Evolutionary conservation across 2,797 vertebrate genomes (phyloP), one percentile per base, ranked within the genome.

Genomic region (Tadarida brasiliensis): DNA sequence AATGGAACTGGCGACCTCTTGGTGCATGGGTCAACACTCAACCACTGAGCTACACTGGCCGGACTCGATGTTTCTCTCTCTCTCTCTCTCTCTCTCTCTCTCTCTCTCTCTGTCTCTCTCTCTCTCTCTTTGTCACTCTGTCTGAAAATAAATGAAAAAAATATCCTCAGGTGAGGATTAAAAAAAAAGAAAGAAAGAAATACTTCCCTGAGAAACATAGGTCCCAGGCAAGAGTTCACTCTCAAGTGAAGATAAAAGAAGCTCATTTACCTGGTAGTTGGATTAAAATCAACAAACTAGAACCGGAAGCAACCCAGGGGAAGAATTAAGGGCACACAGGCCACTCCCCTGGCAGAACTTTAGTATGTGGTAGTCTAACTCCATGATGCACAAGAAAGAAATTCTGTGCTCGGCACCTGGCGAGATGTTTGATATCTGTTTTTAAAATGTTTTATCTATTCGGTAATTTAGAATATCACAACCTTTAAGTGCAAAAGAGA

Each of bases 401-500:
- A 16, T 90, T 83, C 51, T 80, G 0, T 84, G 28, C 35, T 51
- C 7, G 16, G 16, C 44, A 73, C 14, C 86, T 80, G 19, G 77
- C 30, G 76, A 92, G 80, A 35, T 83, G 11, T 77, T 89, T 0
- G 2, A 0, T 63, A 15, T 67, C 54, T 47, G 3, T 78, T 82
- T 82, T 90, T 26, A 26, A 94, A 74, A 61, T n/a, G 6, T 90
- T 57, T 57, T 35, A 22, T 76, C 19, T 77, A 3, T 44, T 77
- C 28, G 28, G 8, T 90, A 87, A 35, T 90, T 80, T 91, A 81
- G 26, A 73, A 85, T 24, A n/a, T 22, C 76, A 22, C 91, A 63
- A 77, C 49, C 33, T 94, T 87, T 86, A 91, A 87, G 44, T n/a
- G 11, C 19, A 86, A 87, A 49, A 94, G 30, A 78, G 88, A 86